Evolutionary conservation across 2,797 vertebrate species (phyloP).

Genomic region (Xenopus petersii): DNA sequence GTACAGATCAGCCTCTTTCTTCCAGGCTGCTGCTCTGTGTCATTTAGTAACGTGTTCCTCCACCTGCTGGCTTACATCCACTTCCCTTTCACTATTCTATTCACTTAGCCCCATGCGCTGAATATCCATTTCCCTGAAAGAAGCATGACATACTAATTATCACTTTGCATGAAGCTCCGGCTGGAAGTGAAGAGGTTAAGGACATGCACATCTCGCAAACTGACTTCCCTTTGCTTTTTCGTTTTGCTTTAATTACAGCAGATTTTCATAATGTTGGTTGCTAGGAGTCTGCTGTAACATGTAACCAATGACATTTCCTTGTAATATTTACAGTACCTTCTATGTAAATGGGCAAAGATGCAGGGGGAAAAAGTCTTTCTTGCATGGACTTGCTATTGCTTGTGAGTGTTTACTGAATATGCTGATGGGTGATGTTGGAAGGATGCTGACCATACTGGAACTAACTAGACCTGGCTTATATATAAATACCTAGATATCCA

Average conservation of each 20-base stretch:
- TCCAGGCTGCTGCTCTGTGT: slow-evolving; percentile 27
- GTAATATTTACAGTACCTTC: not conserved
- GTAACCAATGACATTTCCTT: not conserved
- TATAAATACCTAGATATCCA: too few species aligned
- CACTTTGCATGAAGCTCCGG: not conserved
- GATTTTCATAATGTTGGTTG: not conserved
- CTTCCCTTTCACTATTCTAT: slow-evolving; percentile 25
- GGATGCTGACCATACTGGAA: too few species aligned
- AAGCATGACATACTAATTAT: not conserved
- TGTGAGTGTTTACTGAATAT: too few species aligned
- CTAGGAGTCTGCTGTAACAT: slow-evolving; percentile 1
- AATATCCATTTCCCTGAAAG: not conserved
- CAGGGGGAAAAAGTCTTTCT: not conserved
- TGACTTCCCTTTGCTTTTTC: not conserved
- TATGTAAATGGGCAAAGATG: not conserved
- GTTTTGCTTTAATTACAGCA: not conserved
- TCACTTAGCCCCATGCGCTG: slow-evolving; percentile 27
- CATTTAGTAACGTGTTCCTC: slow-evolving; percentile 39
- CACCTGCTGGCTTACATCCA: slow-evolving; percentile 42
- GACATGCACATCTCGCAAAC: not conserved
- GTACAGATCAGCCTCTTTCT: slow-evolving; percentile 34
- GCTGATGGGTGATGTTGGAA: too few species aligned
- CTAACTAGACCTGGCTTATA: too few species aligned
- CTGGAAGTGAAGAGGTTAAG: slow-evolving; percentile 12
- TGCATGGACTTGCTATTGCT: too few species aligned